Evolutionary conservation across 1,140 invertebrate species (phyloP), one percentile per base, ranked within the genome.

Genomic region (Drosophila kurseongensis): DNA sequence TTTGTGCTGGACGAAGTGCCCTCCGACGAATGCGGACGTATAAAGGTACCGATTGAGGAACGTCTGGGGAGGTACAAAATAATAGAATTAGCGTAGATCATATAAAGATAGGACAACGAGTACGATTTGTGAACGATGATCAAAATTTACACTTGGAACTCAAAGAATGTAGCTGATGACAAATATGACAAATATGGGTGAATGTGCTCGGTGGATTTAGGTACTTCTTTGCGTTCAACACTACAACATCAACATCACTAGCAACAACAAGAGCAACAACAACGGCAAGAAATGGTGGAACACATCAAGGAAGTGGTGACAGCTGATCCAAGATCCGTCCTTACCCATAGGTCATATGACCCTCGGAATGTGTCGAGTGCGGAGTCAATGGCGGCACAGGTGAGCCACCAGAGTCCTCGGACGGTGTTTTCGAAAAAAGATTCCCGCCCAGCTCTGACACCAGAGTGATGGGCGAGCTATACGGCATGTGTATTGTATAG

Each of bases 381-480:
- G 92, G 85, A 91, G 93, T 90, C 92, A 93, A 59, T 89, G 93
- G 90, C 91, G 91, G 92, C 80, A 92, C 91, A 71, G 92, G 92
- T 18, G 91, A 92, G 66, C 94, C 94, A 89, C 95, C 94, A 93
- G 94, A 95, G 93, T 97, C 96, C 94, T 97, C 96, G 90, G 96
- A 97, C 82, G 96, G 96, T 77, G 96, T 97, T 94, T 97, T 97
- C 94, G 95, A 96, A 94, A 97, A 97, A 91, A 97, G 94, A 93
- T 96, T 96, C 84, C 96, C 96, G 93, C 96, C 96, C 93, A 97
- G 96, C 94, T 97, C 96, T 93, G 94, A 95, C 92, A 97, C 96
- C 95, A 97, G 94, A 94, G 97, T 97, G 94, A 97, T 97, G 90
- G 97, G 96, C 83, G 97, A 97, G 93, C 96, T 97, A 58, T 65